These are phyloP conservation scores for Plumapathes pennacea DNA, from an alignment of 92 coral and sea anemone genomes.

Conservation along the genomic window DNA sequence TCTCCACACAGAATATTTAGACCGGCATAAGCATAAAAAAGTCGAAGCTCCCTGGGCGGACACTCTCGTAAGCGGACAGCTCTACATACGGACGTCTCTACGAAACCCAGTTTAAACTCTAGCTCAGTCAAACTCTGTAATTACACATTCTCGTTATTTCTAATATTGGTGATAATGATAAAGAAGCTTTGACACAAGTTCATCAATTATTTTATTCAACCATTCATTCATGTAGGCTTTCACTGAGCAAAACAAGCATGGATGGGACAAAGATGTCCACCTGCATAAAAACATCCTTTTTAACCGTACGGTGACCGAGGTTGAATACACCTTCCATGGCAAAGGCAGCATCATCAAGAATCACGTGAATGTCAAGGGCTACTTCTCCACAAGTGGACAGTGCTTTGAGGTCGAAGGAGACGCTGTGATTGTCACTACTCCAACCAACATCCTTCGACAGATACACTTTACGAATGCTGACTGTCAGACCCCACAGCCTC, in stretches of 20 bases:
- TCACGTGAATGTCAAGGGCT: conserved; percentile 30
- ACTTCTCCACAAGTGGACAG: conserved; percentile 16
- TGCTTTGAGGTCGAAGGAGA: conserved; percentile 13
- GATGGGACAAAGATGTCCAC: conserved; percentile 16
- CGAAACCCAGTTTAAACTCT: too few species aligned
- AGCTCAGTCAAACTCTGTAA: too few species aligned
- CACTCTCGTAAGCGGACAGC: too few species aligned
- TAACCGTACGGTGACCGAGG: conserved; percentile 32
- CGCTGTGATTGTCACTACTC: conserved; percentile 39
- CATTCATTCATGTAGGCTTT: too few species aligned
- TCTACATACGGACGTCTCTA: too few species aligned
- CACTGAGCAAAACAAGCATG: conserved; percentile 15
- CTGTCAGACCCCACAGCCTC: conserved; percentile 1
- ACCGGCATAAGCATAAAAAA: too few species aligned
- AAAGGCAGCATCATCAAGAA: conserved; percentile 7
- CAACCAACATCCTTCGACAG: conserved; percentile 42
- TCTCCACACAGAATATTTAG: too few species aligned
- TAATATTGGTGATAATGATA: too few species aligned
- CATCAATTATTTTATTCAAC: too few species aligned
- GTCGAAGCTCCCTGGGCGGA: too few species aligned
- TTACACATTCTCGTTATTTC: too few species aligned
- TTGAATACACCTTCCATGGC: conserved; percentile 8
- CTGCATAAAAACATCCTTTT: conserved; percentile 13
- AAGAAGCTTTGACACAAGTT: too few species aligned
- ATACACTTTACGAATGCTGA: conserved; percentile 19